Percentiles rank a stretch among this genome's conserved stretches.
Conservation (phyloP, 23 tunicate genomes). For the Oikopleura albicans region DNA sequence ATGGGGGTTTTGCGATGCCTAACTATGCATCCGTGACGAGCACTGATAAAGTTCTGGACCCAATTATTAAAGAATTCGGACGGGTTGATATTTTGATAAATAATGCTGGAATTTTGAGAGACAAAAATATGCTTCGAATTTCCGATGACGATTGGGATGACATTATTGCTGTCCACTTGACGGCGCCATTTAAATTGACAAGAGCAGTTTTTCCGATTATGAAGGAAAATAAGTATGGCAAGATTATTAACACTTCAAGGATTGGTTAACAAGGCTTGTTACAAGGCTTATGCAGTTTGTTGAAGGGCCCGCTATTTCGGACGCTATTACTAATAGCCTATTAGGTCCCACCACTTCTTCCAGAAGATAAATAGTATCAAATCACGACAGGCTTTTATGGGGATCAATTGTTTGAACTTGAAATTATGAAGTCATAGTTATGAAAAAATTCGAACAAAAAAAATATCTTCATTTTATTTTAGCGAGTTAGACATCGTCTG, state of each 20-base stretch:
- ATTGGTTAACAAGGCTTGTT: too few species aligned
- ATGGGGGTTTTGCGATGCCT: not conserved
- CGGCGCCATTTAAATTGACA: not conserved
- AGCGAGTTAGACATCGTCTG: too few species aligned
- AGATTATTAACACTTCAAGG: not conserved
- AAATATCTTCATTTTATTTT: too few species aligned
- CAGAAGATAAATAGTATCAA: too few species aligned
- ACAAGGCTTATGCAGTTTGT: too few species aligned
- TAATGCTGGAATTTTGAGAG: conserved; percentile 15
- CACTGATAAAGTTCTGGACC: not conserved
- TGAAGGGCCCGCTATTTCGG: too few species aligned
- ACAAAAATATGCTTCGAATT: conserved; percentile 1
- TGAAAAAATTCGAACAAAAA: too few species aligned
- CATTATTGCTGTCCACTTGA: not conserved
- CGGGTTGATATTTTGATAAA: not conserved
- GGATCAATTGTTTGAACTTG: too few species aligned
- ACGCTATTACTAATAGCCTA: too few species aligned
- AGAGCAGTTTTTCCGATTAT: not conserved
- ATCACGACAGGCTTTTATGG: too few species aligned
- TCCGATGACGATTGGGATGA: not conserved
- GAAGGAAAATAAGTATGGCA: conserved; percentile 8
- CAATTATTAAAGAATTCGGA: not conserved
- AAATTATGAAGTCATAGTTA: too few species aligned
- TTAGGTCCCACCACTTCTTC: too few species aligned
- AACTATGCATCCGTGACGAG: not conserved